A percentile compares a stretch with the other conserved stretches of the same genome.
Conservation (phyloP, 2,888 invertebrate species). For the Lasioglossum pauxillum region DNA sequence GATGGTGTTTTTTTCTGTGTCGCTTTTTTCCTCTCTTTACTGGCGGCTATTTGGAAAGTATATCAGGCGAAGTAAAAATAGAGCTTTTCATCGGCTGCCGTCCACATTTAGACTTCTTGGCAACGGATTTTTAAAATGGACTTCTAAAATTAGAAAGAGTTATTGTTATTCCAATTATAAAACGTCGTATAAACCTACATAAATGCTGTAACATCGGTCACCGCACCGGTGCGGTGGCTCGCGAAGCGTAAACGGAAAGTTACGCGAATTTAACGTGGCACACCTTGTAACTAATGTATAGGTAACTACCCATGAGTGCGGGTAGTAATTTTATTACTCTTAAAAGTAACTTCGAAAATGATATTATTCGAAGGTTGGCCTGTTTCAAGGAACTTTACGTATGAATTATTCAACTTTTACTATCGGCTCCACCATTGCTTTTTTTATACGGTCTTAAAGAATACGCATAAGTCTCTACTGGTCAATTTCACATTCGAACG, state of each 20-base stretch:
- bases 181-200: neutral
- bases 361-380: neutral
- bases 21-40: no score
- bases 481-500: neutral
- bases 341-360: neutral
- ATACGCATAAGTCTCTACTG: neutral
- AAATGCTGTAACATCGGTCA: neutral
- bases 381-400: neutral
- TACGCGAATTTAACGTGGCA: neutral
- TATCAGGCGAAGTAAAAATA: no score
- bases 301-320: neutral
- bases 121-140: no score
- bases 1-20: no score
- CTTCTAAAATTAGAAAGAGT: no score
- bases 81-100: no score
- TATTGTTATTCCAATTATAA: neutral
- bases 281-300: neutral
- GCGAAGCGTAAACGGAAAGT: neutral
- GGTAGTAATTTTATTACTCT: neutral
- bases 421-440: neutral
- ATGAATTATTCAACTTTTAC: slow-evolving; percentile 9
- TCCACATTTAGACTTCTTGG: no score
- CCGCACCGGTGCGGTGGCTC: neutral
- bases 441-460: neutral
- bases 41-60: no score